Conservation (phyloP, 1,140 invertebrate species). For the Alviniconcha marisindica region DNA sequence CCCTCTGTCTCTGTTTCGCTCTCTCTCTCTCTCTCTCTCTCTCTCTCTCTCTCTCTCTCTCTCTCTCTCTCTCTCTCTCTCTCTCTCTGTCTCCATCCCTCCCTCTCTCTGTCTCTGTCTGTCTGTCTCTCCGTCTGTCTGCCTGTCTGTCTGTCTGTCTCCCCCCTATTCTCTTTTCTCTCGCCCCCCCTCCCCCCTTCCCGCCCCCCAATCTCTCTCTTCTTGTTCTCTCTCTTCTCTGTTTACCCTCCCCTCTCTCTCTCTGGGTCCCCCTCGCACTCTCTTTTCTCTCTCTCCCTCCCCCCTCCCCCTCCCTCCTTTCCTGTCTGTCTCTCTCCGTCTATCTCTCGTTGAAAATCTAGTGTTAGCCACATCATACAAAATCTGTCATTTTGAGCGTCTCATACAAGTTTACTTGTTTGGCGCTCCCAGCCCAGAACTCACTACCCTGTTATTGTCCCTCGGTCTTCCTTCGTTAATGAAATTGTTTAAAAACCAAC, state of each 20-base stretch:
- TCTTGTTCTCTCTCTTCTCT: slow-evolving; percentile 10
- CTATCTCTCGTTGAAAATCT: not conserved
- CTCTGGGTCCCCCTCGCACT: slow-evolving; percentile 16
- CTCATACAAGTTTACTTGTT: too few species aligned
- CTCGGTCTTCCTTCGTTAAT: too few species aligned
- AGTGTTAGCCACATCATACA: too few species aligned
- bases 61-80: not conserved
- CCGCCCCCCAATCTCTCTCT: slow-evolving; percentile 35
- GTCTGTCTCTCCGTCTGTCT: slow-evolving; percentile 15
- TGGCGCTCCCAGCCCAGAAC: too few species aligned
- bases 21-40: not conserved
- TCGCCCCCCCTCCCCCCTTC: not conserved
- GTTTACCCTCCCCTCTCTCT: slow-evolving; percentile 36
- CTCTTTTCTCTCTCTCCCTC: slow-evolving; percentile 34
- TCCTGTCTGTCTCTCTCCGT: too few species aligned
- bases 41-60: not conserved
- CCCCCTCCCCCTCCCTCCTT: too few species aligned
- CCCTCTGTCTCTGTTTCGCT: not conserved
- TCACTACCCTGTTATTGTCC: too few species aligned
- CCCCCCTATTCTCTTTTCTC: not conserved
- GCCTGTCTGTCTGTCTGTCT: not conserved
- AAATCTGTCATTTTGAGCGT: too few species aligned
- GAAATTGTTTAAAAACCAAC: too few species aligned
- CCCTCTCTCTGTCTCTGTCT: slow-evolving; percentile 19
- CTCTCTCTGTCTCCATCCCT: not conserved